phyloP scores from a whole-genome alignment of 2,113 vertebrate species.

The Leuciscus idus region DNA sequence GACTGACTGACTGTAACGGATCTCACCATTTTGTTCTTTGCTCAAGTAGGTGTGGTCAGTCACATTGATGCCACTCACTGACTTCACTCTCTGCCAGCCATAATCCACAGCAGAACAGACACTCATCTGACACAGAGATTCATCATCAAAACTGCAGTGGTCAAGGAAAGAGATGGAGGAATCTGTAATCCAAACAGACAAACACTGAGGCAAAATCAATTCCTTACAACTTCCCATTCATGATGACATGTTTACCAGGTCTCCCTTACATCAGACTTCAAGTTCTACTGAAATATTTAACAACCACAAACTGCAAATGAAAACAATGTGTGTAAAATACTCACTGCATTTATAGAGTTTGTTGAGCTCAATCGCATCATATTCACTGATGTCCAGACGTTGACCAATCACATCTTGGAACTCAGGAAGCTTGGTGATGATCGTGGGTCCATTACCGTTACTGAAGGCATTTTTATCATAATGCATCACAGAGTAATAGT shows the following conservation, averaged over 20 bases:
- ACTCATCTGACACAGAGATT: no score
- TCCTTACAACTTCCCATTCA: neutral
- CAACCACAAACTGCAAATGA: neutral
- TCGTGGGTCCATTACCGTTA: constrained; percentile 76
- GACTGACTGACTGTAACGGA: neutral
- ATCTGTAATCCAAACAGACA: constrained; percentile 30
- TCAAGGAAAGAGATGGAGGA: no score
- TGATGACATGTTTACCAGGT: neutral
- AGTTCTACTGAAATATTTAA: neutral
- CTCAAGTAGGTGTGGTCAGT: constrained; percentile 37
- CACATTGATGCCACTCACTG: constrained; percentile 1
- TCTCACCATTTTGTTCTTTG: constrained; percentile 11
- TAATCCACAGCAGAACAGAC: no score
- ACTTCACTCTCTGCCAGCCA: constrained; percentile 53
- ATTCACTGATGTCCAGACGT: constrained; percentile 83
- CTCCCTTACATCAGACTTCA: neutral
- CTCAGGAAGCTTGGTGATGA: constrained; percentile 72
- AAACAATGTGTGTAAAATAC: constrained; percentile 45
- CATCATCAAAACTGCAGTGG: no score
- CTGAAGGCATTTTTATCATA: constrained; percentile 76
- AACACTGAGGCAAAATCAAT: neutral
- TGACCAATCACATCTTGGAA: constrained; percentile 84
- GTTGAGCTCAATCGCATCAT: constrained; percentile 79
- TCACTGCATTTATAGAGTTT: constrained; percentile 83
- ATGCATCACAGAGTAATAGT: constrained; percentile 85